Percentiles rank a stretch among this genome's conserved stretches.
phyloP scores from a whole-genome alignment of 1,140 invertebrate species.

The Phthorimaea operculella region DNA sequence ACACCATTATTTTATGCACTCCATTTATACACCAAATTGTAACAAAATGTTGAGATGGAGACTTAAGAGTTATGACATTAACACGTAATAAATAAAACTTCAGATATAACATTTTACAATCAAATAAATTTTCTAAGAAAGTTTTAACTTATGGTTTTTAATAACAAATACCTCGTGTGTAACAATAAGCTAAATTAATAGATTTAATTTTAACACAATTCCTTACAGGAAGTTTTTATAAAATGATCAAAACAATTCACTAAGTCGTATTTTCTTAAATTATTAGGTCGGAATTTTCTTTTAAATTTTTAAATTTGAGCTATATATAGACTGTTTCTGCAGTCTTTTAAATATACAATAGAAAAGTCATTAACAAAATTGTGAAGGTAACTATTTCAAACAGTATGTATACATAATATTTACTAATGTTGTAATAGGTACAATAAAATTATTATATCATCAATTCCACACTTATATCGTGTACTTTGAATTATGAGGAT shows the following conservation, averaged over 20 bases:
- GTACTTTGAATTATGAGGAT: neutral
- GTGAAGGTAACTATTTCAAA: neutral
- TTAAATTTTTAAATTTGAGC: neutral
- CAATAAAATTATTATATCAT: slow-evolving; percentile 12
- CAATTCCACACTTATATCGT: slow-evolving; percentile 28
- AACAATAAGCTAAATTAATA: neutral
- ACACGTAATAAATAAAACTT: slow-evolving; percentile 4
- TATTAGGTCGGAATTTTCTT: neutral
- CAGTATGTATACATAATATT: neutral
- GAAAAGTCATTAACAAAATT: neutral
- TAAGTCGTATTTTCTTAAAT: neutral
- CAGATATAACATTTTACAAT: neutral
- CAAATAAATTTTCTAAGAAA: neutral
- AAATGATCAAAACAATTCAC: neutral
- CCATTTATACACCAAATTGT: slow-evolving; percentile 62
- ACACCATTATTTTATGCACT: slow-evolving; percentile 60
- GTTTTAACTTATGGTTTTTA: neutral
- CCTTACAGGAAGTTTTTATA: slow-evolving; percentile 15
- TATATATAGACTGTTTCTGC: too few relatives aligned
- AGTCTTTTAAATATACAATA: too few relatives aligned
- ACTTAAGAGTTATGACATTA: neutral
- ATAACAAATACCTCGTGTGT: neutral
- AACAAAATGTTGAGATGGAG: slow-evolving; percentile 57
- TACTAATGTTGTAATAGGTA: neutral
- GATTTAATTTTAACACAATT: slow-evolving; percentile 12